A percentile compares a stretch with the other conserved stretches of the same genome.
Conservation (phyloP, 2,113 vertebrate species). For the Pipra filicauda region DNA sequence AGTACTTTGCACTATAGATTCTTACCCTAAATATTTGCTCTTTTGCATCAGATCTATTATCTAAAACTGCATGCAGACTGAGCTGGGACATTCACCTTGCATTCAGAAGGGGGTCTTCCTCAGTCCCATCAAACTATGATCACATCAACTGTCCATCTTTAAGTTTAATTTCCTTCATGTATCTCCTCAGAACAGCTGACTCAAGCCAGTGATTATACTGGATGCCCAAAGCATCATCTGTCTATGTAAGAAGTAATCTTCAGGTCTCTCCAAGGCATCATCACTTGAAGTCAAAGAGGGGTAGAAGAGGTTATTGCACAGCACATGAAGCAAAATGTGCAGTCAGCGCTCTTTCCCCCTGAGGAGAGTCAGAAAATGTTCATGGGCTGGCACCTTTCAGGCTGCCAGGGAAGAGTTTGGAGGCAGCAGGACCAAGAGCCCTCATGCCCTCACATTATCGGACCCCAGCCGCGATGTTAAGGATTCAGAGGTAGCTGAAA, state of each 20-base stretch:
- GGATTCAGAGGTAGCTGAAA: background rate
- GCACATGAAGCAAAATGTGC: accelerated
- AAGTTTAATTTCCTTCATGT: background rate
- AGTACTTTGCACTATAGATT: background rate
- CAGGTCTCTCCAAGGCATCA: background rate
- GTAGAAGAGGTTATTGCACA: background rate
- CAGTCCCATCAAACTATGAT: background rate
- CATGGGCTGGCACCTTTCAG: background rate
- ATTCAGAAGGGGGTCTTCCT: background rate
- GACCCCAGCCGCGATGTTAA: background rate
- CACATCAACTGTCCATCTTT: background rate
- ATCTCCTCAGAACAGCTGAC: background rate
- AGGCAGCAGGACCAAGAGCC: background rate
- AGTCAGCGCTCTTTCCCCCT: background rate
- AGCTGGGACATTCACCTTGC: background rate
- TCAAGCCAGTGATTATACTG: background rate
- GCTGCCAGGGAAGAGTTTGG: background rate
- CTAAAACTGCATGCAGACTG: background rate
- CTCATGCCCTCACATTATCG: accelerated
- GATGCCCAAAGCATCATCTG: background rate
- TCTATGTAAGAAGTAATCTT: background rate
- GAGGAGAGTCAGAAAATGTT: accelerated
- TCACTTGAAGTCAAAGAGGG: background rate
- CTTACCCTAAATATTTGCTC: background rate
- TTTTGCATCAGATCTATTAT: background rate